Evolutionary conservation across 2,888 invertebrate species (phyloP).

Genomic region (Drosophila paramelanica): DNA sequence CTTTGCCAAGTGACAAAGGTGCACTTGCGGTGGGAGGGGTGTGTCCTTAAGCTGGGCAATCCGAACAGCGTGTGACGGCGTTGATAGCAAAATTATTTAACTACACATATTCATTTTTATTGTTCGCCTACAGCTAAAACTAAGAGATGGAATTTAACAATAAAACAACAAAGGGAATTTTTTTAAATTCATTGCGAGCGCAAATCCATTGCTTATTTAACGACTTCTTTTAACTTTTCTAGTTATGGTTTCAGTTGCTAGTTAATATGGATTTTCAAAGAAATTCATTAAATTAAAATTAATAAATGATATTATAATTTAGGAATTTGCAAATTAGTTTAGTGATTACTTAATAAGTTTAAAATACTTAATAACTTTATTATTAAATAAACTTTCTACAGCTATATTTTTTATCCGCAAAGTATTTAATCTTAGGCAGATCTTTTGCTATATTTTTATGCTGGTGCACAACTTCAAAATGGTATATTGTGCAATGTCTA

Average conservation of each 20-base stretch:
- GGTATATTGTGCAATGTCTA: too few relatives aligned
- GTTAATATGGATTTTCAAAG: not conserved
- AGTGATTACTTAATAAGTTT: too few relatives aligned
- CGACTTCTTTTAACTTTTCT: not conserved
- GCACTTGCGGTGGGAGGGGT: slow-evolving; percentile 7
- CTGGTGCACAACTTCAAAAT: too few relatives aligned
- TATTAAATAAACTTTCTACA: too few relatives aligned
- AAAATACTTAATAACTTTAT: too few relatives aligned
- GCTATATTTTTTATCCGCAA: too few relatives aligned
- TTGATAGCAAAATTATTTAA: slow-evolving; percentile 70
- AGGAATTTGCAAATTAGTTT: too few relatives aligned
- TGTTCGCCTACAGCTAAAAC: slow-evolving; percentile 39
- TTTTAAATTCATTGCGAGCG: not conserved
- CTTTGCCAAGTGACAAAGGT: slow-evolving; percentile 55
- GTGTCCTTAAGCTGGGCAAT: slow-evolving; percentile 42
- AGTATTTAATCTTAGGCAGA: too few relatives aligned
- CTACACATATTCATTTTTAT: slow-evolving; percentile 52
- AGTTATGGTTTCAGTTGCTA: too few relatives aligned
- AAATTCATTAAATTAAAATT: too few relatives aligned
- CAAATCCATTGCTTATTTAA: not conserved
- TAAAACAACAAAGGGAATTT: not conserved
- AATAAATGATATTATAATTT: too few relatives aligned
- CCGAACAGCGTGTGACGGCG: slow-evolving; percentile 52
- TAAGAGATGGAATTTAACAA: not conserved
- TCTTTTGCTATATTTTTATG: too few relatives aligned